Percentiles rank a stretch among this genome's conserved stretches.
Conservation (phyloP, 1,140 invertebrate genomes). For the Alviniconcha marisindica region DNA sequence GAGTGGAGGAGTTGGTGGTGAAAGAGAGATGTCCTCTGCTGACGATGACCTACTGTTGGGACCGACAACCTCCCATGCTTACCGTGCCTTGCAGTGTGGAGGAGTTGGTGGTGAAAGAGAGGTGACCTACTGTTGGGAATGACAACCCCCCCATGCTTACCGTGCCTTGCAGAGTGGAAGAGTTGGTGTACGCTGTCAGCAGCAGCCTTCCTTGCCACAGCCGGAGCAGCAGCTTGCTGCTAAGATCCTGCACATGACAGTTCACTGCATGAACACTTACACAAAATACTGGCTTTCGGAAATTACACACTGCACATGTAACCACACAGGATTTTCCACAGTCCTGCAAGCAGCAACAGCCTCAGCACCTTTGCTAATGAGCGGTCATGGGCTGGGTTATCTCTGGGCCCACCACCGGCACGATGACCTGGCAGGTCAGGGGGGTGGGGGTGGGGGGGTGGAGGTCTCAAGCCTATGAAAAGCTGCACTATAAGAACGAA, state of each 20-base stretch:
- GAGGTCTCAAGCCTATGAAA: too few species aligned
- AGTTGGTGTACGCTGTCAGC: conserved; percentile 3
- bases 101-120: conserved; percentile 8
- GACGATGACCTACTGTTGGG: too few species aligned
- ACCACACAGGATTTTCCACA: not conserved
- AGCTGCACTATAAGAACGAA: too few species aligned
- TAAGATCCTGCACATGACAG: conserved; percentile 21
- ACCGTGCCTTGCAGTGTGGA: conserved; percentile 10
- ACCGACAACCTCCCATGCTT: not conserved
- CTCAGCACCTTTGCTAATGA: too few species aligned
- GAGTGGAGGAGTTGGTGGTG: not conserved
- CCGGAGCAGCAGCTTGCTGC: conserved; percentile 16
- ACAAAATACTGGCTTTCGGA: not conserved
- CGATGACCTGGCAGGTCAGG: too few species aligned
- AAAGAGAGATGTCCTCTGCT: too few species aligned
- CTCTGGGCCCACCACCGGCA: too few species aligned
- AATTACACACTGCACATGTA: not conserved
- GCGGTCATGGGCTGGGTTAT: not conserved
- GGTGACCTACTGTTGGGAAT: too few species aligned
- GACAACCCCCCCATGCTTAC: not conserved
- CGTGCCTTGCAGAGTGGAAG: conserved; percentile 5
- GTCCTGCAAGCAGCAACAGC: not conserved
- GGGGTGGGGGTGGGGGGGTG: too few species aligned
- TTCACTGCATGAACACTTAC: not conserved
- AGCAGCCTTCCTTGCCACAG: conserved; percentile 14